phyloP scores from a whole-genome alignment of 2,113 vertebrate genomes.

The Origma solitaria region DNA sequence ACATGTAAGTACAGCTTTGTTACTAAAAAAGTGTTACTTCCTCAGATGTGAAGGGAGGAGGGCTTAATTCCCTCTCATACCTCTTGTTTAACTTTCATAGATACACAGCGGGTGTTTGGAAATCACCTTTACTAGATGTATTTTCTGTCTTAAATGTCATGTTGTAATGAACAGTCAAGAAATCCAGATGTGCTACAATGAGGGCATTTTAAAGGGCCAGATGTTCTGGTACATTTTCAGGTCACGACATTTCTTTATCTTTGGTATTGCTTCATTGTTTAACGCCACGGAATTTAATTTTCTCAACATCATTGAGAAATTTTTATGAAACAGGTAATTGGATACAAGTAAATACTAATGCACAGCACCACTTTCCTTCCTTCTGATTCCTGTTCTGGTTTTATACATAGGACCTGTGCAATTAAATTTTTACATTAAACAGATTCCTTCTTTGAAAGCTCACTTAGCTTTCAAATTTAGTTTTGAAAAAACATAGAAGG shows the following conservation, averaged over 20 bases:
- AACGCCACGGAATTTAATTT: constrained; percentile 16
- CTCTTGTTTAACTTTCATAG: not conserved
- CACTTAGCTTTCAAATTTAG: constrained; percentile 19
- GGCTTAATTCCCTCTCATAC: not conserved
- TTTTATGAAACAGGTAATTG: constrained; percentile 35
- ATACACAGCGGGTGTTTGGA: not conserved
- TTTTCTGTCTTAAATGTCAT: not conserved
- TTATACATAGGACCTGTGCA: not conserved
- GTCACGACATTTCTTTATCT: not conserved
- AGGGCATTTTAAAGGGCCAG: constrained; percentile 15
- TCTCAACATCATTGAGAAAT: not conserved
- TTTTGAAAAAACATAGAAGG: not conserved
- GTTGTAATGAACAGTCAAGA: constrained; percentile 21
- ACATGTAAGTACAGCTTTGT: not conserved
- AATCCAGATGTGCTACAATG: constrained; percentile 52
- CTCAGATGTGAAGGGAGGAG: not conserved
- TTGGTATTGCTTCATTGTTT: constrained; percentile 7
- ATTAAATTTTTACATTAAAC: constrained; percentile 39
- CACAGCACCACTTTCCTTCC: not conserved
- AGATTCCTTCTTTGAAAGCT: constrained; percentile 17
- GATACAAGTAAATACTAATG: constrained; percentile 32
- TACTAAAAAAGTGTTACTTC: not conserved
- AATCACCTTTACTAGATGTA: not conserved
- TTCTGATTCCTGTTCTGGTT: constrained; percentile 22
- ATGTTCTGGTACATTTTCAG: not conserved